Conservation (phyloP, 2,113 vertebrate species). For the Paraplagusia blochii region DNA sequence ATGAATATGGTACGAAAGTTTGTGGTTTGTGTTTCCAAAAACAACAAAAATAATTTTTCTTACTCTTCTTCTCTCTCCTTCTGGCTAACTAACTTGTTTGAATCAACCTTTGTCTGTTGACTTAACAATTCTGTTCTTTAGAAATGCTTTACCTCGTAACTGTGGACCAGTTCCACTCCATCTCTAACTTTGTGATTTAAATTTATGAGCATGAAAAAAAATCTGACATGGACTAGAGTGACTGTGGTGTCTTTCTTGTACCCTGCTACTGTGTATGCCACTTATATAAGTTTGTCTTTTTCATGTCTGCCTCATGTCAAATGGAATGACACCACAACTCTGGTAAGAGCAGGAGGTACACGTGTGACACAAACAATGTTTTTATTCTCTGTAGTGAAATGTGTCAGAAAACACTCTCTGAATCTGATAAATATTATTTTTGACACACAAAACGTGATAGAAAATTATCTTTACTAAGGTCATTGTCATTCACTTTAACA, state of each 20-base stretch:
- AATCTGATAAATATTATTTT: background rate
- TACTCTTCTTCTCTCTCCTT: constrained; percentile 8
- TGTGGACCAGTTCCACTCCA: constrained; percentile 21
- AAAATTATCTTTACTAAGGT: too few species aligned
- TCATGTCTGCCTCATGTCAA: constrained; percentile 93
- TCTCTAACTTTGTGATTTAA: constrained; percentile 35
- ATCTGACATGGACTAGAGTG: constrained; percentile 3
- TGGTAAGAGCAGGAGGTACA: constrained; percentile 99
- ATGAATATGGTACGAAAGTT: constrained; percentile 95
- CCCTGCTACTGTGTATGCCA: constrained; percentile 71
- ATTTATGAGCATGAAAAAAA: constrained; percentile 15
- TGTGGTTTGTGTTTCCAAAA: background rate
- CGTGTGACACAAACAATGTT: constrained; percentile 47
- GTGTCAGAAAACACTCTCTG: constrained; percentile 1
- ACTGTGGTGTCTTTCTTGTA: constrained; percentile 22
- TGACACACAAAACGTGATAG: background rate
- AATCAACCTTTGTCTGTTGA: constrained; percentile 24
- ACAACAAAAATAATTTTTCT: background rate
- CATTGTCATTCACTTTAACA: too few species aligned
- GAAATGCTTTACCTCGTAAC: constrained; percentile 28
- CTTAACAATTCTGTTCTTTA: constrained; percentile 14
- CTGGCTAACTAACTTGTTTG: constrained; percentile 27
- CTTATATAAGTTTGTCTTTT: constrained; percentile 97
- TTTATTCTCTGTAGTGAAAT: constrained; percentile 31
- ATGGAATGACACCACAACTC: constrained; percentile 91